Evolutionary conservation across 2,797 vertebrate genomes (phyloP).

Genomic region (Sylvilagus floridanus): DNA sequence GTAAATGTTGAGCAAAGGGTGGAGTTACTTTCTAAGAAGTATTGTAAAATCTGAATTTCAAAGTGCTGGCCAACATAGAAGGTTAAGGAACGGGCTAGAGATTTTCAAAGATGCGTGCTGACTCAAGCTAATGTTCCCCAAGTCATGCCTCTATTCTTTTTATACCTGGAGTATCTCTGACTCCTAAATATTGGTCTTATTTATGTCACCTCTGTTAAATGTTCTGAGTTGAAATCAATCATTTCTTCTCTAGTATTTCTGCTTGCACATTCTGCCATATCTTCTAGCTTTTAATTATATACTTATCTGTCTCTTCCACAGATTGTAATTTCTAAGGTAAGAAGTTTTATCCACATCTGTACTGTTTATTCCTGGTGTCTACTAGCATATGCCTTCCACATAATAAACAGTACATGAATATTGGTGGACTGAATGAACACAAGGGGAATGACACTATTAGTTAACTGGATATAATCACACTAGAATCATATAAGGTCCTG

Average conservation of each 20-base stretch:
- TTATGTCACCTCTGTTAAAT: background rate
- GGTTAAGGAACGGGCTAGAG: background rate
- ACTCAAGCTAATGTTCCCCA: background rate
- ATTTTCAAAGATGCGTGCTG: background rate
- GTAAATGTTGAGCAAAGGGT: background rate
- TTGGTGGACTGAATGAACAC: slow-evolving; percentile 33
- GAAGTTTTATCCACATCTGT: background rate
- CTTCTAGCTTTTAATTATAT: slow-evolving; percentile 9
- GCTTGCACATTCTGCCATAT: background rate
- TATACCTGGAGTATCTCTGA: background rate
- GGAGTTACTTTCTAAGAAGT: background rate
- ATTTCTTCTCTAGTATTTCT: background rate
- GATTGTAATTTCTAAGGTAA: background rate
- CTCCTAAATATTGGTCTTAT: background rate
- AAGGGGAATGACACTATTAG: slow-evolving; percentile 37
- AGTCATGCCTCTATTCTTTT: background rate
- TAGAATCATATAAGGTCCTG: background rate
- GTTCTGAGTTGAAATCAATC: background rate
- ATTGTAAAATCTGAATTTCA: slow-evolving; percentile 13
- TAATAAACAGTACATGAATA: background rate
- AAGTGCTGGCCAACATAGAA: background rate
- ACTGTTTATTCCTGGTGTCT: background rate
- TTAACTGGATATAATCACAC: slow-evolving; percentile 12
- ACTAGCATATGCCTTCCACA: background rate
- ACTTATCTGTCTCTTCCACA: background rate